Conservation (phyloP, 1,140 invertebrate genomes). For the Caenorhabditis inopinata region DNA sequence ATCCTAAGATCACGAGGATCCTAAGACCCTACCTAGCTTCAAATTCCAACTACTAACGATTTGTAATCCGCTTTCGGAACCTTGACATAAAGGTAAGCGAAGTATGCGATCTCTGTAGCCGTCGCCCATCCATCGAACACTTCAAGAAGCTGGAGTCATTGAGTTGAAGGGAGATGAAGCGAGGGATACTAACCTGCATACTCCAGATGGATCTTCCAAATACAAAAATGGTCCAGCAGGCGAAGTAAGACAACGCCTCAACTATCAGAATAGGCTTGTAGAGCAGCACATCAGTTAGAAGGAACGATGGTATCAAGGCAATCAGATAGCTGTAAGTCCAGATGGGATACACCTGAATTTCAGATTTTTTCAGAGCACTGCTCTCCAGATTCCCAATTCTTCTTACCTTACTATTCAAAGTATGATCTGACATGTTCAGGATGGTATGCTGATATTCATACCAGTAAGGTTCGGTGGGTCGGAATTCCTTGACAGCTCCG, state of each 20-base stretch:
- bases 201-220: conserved; percentile 46
- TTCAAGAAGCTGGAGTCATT: conserved; percentile 37
- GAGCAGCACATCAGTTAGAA: conserved; percentile 79
- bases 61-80: conserved; percentile 76
- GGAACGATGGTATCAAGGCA: conserved; percentile 76
- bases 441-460: conserved; percentile 75
- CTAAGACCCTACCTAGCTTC: too few relatives aligned
- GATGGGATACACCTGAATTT: conserved; percentile 80
- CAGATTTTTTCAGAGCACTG: conserved; percentile 71
- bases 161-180: background rate
- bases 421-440: conserved; percentile 73
- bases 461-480: conserved; percentile 80
- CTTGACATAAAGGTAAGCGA: conserved; percentile 89
- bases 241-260: conserved; percentile 73
- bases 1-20: too few relatives aligned
- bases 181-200: conserved; percentile 53
- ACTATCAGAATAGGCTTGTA: conserved; percentile 84
- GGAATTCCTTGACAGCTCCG: conserved; percentile 79
- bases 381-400: background rate
- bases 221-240: conserved; percentile 75
- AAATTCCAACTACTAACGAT: too few relatives aligned
- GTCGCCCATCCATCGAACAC: conserved; percentile 68
- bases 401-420: conserved; percentile 52
- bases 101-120: conserved; percentile 86
- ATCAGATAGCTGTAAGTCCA: conserved; percentile 78